Base-by-base conservation (phyloP, 2,113 vertebrate species). In the Leucoraja erinaceus region DNA sequence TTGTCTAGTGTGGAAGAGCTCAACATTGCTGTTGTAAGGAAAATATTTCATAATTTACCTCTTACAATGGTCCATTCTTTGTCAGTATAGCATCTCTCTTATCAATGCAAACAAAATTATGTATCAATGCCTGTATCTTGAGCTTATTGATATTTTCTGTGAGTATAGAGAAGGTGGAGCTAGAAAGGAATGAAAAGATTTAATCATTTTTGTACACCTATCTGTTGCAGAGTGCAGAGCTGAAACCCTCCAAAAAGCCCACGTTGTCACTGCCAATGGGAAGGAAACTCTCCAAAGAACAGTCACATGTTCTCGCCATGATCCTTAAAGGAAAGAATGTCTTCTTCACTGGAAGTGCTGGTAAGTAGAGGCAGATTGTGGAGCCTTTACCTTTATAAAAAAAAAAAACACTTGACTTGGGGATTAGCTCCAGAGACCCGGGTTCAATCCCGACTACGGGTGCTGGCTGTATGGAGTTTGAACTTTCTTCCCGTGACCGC, bases 311-410 rank as follows among this genome's bases (percentile, higher is more conserved):
- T 93, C 95, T 99, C 91, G 93, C 94, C 12, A 97, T 95, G 0
- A 97, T 98, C 93, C 94, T 98, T 33, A 96, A 97, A 9, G 97
- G 99, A 16, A 98, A 96, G 95, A 99, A 97, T 47, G 93, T 99
- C 93, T 99, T 99, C 97, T 99, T 99, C 94, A 99, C 99, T 0
- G 99, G 99, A 93, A 99, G 98, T 56, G 99, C 99, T 93, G 99
- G 99, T 99, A 77, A 66, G 31, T n/a, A 38, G 68, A 72, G 38
- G 68, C 14, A 47, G 28, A 66, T 7, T 72, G 20, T 88, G 56
- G 56, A 61, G 54, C 61, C 12, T 6, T 68, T 90, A 66, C 16
- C 10, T 20, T 18, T 66, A 0, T 8, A 90, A 31, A n/a, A n/a
- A 90, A 90, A 31, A n/a, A n/a, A 90, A 84, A 84, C 28, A 59